Base-by-base conservation (phyloP, 2,797 vertebrate genomes). In the Oreonectes daqikongensis region DNA sequence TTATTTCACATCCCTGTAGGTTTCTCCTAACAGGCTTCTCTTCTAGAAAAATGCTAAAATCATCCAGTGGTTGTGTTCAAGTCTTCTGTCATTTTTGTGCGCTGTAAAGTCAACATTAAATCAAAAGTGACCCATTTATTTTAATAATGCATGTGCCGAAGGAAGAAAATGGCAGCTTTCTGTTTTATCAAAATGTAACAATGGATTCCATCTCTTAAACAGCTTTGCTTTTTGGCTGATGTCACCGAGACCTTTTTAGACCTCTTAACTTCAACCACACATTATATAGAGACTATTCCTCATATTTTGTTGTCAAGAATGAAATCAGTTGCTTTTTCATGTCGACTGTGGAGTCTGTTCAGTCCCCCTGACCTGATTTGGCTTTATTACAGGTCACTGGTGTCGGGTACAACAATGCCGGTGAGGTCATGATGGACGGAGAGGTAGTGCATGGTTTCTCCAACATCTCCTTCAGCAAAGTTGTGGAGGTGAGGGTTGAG, bases 351-450 rank as follows among this genome's bases (percentile, higher is more conserved):
- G 11, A 42, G 9, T 11, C 5, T 42, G 9, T 12, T 14, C 20
- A 26, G 12, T 59, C 2, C 18, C 10, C 1, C 48, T 24, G 26
- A 50, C 7, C 3, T 28, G 48, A 9, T 75, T 67, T 20, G 7
- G 2, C 14, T 24, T 55, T 71, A 66, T 83, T 75, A 35, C 88
- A 99, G 97, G 97, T 99, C 80, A 96, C 96, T 0, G 97, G 97
- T 1, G 97, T 99, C 11, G 97, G 97, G 48, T 99, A 99, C 86
- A 98, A 98, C 78, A 92, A 93, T 9, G 92, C 91, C 14, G 97
- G 97, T 72, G 96, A 98, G 78, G 95, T 99, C 28, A 77, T 95
- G 0, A 85, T 96, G 4, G 92, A 96, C 20, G 95, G 96, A 18
- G 96, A 97, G 75, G 77, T 95, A 70, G 85, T 97, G 85, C 97